Conservation (phyloP, 2,797 vertebrate species). For the Spondyliosoma cantharus region DNA sequence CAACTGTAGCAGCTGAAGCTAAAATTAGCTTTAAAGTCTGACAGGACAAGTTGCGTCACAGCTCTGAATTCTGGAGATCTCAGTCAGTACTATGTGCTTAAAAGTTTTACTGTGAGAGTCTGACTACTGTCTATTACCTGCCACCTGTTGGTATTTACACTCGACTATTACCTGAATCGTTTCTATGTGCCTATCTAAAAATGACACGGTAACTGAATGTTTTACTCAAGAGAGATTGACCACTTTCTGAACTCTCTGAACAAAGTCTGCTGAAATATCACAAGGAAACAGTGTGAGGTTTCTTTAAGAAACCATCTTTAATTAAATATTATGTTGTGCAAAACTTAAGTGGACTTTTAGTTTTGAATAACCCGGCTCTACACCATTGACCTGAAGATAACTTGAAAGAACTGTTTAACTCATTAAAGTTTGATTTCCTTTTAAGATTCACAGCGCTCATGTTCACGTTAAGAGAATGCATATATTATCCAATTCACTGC, state of each 20-base stretch:
- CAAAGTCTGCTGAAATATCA: slow-evolving; percentile 7
- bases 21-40: neutral
- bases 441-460: slow-evolving; percentile 68
- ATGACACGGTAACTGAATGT: neutral
- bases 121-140: neutral
- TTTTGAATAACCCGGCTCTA: slow-evolving; percentile 35
- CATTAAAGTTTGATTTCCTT: slow-evolving; percentile 68
- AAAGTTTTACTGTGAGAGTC: neutral
- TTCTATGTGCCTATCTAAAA: neutral
- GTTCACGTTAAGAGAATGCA: slow-evolving; percentile 59
- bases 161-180: neutral
- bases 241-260: neutral
- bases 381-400: slow-evolving; percentile 61
- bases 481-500: slow-evolving; percentile 67
- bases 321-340: neutral
- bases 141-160: slow-evolving; percentile 27
- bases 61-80: neutral
- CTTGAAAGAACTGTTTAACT: slow-evolving; percentile 60
- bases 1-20: slow-evolving; percentile 1
- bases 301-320: neutral
- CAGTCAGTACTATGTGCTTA: neutral
- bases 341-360: slow-evolving; percentile 22
- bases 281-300: neutral
- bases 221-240: neutral
- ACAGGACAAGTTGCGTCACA: slow-evolving; percentile 11